phyloP scores from a whole-genome alignment of 2,888 invertebrate genomes.

The Sipunculus nudus region DNA sequence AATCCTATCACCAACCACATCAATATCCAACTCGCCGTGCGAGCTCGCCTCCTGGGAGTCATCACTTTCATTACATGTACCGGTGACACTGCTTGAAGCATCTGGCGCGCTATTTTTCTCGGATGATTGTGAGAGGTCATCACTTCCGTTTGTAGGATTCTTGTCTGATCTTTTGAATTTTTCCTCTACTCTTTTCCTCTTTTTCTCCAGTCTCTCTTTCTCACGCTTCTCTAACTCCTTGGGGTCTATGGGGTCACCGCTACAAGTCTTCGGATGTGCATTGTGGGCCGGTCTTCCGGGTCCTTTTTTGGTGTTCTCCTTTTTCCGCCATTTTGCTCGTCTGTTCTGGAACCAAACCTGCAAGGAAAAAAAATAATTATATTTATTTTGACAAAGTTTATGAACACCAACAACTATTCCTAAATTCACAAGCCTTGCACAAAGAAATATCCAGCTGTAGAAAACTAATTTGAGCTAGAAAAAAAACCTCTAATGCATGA shows the following conservation, averaged over 20 bases:
- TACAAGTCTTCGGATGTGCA: slow-evolving; percentile 96
- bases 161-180: slow-evolving; percentile 73
- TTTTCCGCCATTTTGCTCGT: slow-evolving; percentile 98
- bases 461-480: no score
- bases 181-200: slow-evolving; percentile 91
- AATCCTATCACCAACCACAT: slow-evolving; percentile 36
- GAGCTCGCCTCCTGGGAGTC: no score
- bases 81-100: no score
- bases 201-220: slow-evolving; percentile 63
- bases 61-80: no score
- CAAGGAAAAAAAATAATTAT: slow-evolving; percentile 59
- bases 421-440: no score
- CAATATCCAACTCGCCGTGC: slow-evolving; percentile 68
- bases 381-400: no score
- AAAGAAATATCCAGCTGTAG: no score
- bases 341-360: slow-evolving; percentile 99
- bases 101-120: no score
- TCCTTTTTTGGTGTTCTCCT: slow-evolving; percentile 98
- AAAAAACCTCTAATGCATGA: no score
- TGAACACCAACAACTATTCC: no score
- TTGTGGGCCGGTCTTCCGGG: slow-evolving; percentile 98
- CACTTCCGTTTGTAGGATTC: no score
- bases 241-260: slow-evolving; percentile 95
- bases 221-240: slow-evolving; percentile 69
- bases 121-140: no score